These are phyloP conservation scores for Leuctra nigra DNA, from an alignment of 2,888 invertebrate species.

Conservation along the genomic window DNA sequence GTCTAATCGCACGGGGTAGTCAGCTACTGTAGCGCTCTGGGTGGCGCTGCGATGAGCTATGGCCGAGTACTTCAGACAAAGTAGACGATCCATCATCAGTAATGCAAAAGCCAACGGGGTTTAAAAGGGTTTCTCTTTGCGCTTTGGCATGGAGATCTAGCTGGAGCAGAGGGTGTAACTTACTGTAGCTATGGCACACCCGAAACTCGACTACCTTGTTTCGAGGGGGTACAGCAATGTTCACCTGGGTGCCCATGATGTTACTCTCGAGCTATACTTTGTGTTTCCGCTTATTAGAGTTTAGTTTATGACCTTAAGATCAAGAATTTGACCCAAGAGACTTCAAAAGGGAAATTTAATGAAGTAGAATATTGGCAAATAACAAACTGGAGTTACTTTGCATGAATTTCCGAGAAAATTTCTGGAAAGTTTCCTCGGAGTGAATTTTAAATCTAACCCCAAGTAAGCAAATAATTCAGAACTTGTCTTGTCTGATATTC, in stretches of 20 bases:
- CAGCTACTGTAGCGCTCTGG: not conserved
- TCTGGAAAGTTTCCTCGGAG: not conserved
- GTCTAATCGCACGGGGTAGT: constrained; percentile 3
- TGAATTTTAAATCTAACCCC: constrained; percentile 6
- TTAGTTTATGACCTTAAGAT: not conserved
- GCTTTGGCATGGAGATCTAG: constrained; percentile 4
- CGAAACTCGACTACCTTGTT: too few species aligned
- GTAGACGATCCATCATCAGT: constrained; percentile 24
- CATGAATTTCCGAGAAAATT: not conserved
- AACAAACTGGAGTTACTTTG: not conserved
- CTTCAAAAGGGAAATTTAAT: not conserved
- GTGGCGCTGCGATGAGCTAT: not conserved
- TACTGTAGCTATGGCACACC: not conserved
- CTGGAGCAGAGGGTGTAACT: constrained; percentile 6
- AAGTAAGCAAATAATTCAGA: not conserved
- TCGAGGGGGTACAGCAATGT: too few species aligned
- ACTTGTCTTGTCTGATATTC: not conserved
- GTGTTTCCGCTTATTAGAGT: not conserved
- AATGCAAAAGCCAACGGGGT: constrained; percentile 24
- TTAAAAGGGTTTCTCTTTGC: constrained; percentile 20
- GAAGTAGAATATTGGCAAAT: not conserved
- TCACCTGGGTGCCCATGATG: not conserved
- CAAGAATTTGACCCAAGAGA: not conserved
- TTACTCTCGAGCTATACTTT: not conserved
- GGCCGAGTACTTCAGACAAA: constrained; percentile 11